Percentiles rank a stretch among this genome's conserved stretches.
phyloP scores from a whole-genome alignment of 2,888 invertebrate species.

The Leptura quadrifasciata region DNA sequence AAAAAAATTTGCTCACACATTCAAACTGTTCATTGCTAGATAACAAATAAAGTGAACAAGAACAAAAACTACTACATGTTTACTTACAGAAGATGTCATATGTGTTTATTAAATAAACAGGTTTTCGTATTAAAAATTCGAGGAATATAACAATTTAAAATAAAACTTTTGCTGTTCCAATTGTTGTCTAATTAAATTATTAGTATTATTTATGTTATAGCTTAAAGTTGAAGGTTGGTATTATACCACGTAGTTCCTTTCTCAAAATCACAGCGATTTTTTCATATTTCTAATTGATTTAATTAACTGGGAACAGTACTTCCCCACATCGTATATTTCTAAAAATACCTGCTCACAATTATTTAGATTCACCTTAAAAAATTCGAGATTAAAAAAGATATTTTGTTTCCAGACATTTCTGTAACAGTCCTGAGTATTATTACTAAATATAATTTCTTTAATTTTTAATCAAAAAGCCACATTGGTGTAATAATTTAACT shows the following conservation, averaged over 20 bases:
- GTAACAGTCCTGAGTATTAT: too few species aligned
- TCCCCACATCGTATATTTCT: not conserved
- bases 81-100: too few species aligned
- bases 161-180: not conserved
- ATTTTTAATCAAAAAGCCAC: too few species aligned
- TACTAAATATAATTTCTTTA: too few species aligned
- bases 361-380: not conserved
- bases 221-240: not conserved
- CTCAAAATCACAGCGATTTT: not conserved
- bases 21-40: too few species aligned
- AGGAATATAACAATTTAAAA: not conserved
- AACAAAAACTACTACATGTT: too few species aligned
- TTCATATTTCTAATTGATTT: not conserved
- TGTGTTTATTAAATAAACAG: too few species aligned
- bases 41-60: too few species aligned
- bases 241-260: not conserved
- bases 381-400: not conserved
- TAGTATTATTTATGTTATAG: not conserved
- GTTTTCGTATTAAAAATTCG: not conserved
- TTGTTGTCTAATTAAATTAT: not conserved
- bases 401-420: not conserved
- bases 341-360: not conserved
- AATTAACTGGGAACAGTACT: not conserved
- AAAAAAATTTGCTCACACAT: too few species aligned
- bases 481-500: too few species aligned